Evolutionary conservation across 1,140 invertebrate genomes (phyloP).

Genomic region (Eupeodes corollae): DNA sequence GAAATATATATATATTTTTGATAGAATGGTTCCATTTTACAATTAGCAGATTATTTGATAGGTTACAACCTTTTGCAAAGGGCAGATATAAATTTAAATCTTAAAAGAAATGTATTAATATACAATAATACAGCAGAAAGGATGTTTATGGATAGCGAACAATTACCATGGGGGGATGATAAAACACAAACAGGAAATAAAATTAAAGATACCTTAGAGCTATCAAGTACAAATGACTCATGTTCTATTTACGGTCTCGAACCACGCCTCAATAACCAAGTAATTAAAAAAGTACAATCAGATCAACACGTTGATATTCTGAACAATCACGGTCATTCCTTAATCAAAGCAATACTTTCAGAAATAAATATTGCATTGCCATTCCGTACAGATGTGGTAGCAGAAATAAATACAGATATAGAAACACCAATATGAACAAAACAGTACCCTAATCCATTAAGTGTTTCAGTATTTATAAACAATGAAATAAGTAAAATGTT

Average conservation of each 20-base stretch:
- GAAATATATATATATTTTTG: slow-evolving; percentile 3
- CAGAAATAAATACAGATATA: background rate
- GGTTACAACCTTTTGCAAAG: background rate
- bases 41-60: background rate
- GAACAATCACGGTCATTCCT: background rate
- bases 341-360: background rate
- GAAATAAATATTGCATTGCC: background rate
- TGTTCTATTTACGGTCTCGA: background rate
- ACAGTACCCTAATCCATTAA: background rate
- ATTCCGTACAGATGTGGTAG: background rate
- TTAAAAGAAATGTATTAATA: background rate
- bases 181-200: no score
- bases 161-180: no score
- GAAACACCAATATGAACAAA: background rate
- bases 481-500: background rate
- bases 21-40: slow-evolving; percentile 1
- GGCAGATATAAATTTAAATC: no score
- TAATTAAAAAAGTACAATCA: background rate
- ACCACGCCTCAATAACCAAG: slow-evolving; percentile 1
- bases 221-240: no score
- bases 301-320: background rate
- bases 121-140: no score
- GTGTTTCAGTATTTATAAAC: background rate
- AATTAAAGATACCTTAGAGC: no score
- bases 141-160: no score